Conservation (phyloP, 2,888 invertebrate genomes). For the Carabus problematicus region DNA sequence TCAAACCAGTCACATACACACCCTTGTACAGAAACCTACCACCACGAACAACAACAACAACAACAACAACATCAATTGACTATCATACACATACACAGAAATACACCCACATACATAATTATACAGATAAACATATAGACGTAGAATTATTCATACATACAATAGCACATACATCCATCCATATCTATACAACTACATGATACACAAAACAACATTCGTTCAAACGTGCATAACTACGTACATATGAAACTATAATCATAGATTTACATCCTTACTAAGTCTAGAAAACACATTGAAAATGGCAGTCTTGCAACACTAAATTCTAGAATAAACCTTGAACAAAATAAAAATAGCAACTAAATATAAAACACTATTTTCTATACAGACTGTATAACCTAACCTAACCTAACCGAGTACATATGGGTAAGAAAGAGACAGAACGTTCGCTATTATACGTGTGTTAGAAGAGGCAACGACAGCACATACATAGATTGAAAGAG, state of each 20-base stretch:
- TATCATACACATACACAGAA: not conserved
- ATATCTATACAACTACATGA: too few relatives aligned
- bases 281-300: too few relatives aligned
- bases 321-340: not conserved
- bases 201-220: too few relatives aligned
- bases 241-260: too few relatives aligned
- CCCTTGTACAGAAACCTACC: not conserved
- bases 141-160: conserved; percentile 3
- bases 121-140: not conserved
- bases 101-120: not conserved
- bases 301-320: too few relatives aligned
- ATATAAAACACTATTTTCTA: not conserved
- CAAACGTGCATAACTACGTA: too few relatives aligned
- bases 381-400: too few relatives aligned
- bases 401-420: too few relatives aligned
- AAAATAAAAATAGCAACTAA: not conserved
- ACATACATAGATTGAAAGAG: not conserved
- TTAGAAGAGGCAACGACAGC: not conserved
- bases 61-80: not conserved
- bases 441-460: too few relatives aligned
- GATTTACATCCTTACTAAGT: too few relatives aligned
- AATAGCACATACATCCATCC: not conserved
- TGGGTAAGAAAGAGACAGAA: too few relatives aligned
- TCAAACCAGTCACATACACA: not conserved
- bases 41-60: not conserved